A percentile compares a stretch with the other conserved stretches of the same genome.
Conservation (phyloP, 2,113 vertebrate genomes). For the Salvelinus fontinalis region DNA sequence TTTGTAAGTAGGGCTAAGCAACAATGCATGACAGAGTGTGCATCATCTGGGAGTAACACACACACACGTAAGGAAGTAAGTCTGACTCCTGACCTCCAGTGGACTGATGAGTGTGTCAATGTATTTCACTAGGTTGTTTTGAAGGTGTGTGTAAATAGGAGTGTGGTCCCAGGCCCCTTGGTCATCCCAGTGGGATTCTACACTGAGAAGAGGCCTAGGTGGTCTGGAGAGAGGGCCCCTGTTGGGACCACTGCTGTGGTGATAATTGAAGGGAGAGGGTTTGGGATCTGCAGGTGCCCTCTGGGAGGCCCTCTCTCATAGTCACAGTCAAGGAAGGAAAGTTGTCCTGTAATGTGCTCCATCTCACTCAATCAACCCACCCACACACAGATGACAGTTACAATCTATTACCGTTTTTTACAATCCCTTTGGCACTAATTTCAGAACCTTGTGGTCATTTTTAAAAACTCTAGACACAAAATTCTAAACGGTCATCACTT, state of each 20-base stretch:
- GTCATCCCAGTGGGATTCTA: constrained; percentile 13
- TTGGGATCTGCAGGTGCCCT: constrained; percentile 30
- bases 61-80: no score
- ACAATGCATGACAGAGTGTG: no score
- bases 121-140: constrained; percentile 20
- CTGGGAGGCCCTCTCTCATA: constrained; percentile 33
- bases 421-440: no score
- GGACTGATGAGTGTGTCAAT: constrained; percentile 27
- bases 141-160: constrained; percentile 14
- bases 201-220: constrained; percentile 32
- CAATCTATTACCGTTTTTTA: neutral
- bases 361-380: constrained; percentile 1
- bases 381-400: constrained; percentile 38
- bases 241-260: constrained; percentile 43
- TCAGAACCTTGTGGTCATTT: no score
- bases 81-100: constrained; percentile 25
- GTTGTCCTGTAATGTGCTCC: neutral
- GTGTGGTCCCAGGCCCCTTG: constrained; percentile 13
- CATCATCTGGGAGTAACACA: neutral
- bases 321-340: neutral
- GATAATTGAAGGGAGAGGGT: constrained; percentile 35
- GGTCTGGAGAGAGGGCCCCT: constrained; percentile 51
- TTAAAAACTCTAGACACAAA: no score
- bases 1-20: neutral
- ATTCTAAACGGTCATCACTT: no score